Evolutionary conservation across 2,888 invertebrate genomes (phyloP), one percentile per base, ranked within the genome.

Genomic region (Noctuana brunneofusca): DNA sequence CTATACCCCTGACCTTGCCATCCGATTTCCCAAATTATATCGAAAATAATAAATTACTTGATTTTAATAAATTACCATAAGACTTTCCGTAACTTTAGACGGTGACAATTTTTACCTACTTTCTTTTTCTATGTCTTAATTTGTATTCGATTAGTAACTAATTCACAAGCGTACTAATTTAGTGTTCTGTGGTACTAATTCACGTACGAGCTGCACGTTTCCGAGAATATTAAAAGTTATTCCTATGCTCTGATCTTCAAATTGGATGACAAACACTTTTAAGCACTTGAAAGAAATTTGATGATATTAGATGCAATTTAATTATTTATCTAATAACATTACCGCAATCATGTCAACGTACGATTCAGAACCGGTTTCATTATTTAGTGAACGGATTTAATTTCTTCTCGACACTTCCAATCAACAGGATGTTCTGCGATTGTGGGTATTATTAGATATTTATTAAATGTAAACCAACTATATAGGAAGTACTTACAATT

Each of bases 391-490:
- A n/a, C 30, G 30, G 12, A 30, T 58, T 58, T 27, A 52, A 58
- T 58, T 58, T 58, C 52, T 41, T 52, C 27, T 20, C 41, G 27
- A 30, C 41, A 20, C 30, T 41, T 50, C 24, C 14, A 50, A 50
- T 14, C 38, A 14, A 38, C 38, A 38, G 14, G 38, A 38, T 38
- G 16, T 43, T 18, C 14, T 16, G 18, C 41, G 9, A 43, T 0
- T 16, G 18, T 43, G 9, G n/a, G n/a, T n/a, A n/a, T n/a, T n/a
- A n/a, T n/a, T 43, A 9, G 2, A 43, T 43, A 14, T 38, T 27
- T 4, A 35, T 35, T 12, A n/a, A 4, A 2, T 4, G 1, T 8
- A 30, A 30, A n/a, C 35, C n/a, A 3, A n/a, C n/a, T 4, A 35
- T 35, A 3, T n/a, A 35, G 35, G n/a, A n/a, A n/a, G n/a, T n/a